Evolutionary conservation across 2,888 invertebrate genomes (phyloP).

Genomic region (Xestobium rufovillosum): DNA sequence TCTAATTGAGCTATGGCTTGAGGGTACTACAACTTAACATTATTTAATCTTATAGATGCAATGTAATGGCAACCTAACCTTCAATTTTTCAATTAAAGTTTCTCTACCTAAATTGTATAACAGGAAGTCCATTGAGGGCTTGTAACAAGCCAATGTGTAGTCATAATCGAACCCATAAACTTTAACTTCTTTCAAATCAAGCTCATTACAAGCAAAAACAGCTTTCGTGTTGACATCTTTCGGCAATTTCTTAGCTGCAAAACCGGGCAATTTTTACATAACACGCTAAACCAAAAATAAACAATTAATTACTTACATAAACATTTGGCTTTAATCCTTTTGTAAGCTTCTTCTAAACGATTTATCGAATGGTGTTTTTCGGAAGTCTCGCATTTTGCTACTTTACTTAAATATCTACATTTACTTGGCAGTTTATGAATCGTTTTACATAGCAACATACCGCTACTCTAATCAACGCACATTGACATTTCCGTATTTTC

Average conservation of each 20-base stretch:
- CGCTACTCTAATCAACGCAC: no score
- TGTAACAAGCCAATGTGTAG: conserved; percentile 94
- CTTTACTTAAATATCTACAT: conserved; percentile 10
- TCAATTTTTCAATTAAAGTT: conserved; percentile 76
- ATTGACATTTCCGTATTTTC: no score
- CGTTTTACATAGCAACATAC: conserved; percentile 24
- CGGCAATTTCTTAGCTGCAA: conserved; percentile 77
- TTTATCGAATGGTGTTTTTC: conserved; percentile 28
- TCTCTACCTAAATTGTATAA: conserved; percentile 87
- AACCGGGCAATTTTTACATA: conserved; percentile 14
- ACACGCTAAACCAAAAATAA: no score
- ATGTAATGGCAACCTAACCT: conserved; percentile 51
- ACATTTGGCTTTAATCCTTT: conserved; percentile 60
- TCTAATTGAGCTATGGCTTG: conserved; percentile 70
- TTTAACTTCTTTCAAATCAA: conserved; percentile 82
- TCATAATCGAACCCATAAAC: conserved; percentile 99
- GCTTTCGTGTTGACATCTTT: conserved; percentile 78
- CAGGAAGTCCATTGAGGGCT: conserved; percentile 77
- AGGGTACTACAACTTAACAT: conserved; percentile 66
- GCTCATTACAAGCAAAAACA: conserved; percentile 94
- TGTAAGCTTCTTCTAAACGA: conserved; percentile 51
- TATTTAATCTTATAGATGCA: conserved; percentile 7
- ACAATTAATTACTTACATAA: conserved; percentile 68
- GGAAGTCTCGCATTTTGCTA: conserved; percentile 14
- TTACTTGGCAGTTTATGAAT: no score